A percentile compares a stretch with the other conserved stretches of the same genome.
phyloP scores from a whole-genome alignment of 2,888 invertebrate species.

The Yponomeuta evonymella region DNA sequence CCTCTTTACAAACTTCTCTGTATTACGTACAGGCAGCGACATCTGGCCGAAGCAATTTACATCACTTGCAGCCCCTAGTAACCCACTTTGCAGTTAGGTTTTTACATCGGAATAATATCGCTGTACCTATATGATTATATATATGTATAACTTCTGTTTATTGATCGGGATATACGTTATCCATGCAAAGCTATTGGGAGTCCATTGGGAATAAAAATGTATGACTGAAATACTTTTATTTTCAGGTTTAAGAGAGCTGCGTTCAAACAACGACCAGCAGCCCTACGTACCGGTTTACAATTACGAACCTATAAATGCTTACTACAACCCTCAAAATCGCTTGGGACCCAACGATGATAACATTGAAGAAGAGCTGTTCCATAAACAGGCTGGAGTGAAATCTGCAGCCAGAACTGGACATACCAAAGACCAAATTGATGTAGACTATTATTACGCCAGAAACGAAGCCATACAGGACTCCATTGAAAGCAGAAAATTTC shows the following conservation, averaged over 20 bases:
- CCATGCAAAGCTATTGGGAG: no score
- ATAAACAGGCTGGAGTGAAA: not conserved
- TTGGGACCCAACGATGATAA: conserved; percentile 9
- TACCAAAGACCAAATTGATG: not conserved
- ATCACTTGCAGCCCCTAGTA: no score
- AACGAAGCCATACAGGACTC: conserved; percentile 1
- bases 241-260: conserved; percentile 13
- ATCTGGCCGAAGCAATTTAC: no score
- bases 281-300: not conserved
- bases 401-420: not conserved
- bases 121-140: no score
- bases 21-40: no score
- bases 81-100: no score
- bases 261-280: not conserved
- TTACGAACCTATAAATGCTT: conserved; percentile 7
- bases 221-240: not conserved
- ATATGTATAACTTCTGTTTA: no score
- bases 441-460: not conserved
- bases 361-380: not conserved
- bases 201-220: no score
- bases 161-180: no score
- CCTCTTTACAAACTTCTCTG: no score
- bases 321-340: conserved; percentile 1
- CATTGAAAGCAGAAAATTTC: not conserved
- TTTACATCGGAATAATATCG: no score